Evolutionary conservation across 2,113 vertebrate genomes (phyloP), one percentile per base, ranked within the genome.

Genomic region (Hippocampus abdominalis): DNA sequence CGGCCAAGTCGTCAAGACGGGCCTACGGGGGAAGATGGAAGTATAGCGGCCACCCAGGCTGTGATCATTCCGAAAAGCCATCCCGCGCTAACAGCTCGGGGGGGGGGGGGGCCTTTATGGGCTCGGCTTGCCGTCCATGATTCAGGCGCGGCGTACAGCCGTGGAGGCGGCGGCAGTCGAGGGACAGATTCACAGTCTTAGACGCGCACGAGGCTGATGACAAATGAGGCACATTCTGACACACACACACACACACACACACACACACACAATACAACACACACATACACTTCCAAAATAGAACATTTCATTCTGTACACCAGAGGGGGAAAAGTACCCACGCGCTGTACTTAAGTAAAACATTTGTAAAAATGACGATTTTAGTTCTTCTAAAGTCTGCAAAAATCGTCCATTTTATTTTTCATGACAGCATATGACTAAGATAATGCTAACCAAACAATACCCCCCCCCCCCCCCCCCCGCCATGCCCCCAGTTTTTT

Each of bases 1-100:
- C 56, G 56, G 69, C 74, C 80, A 84, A 80, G 83, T 84, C 84
- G 81, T 54, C 21, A 10, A 81, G 72, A 75, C 79, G 81, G 78
- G 70, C 80, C 68, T 27, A 44, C 42, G 21, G 20, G 39, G 68
- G 76, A 75, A 85, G 82, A 84, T 82, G 81, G 78, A 74, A 81
- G 83, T 29, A 60, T 77, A 80, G 79, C 76, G 70, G 77, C 83
- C 68, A 25, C 40, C 12, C 57, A 29, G 57, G 27, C 80, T 84
- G 86, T 87, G 89, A 90, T 90, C 81, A 89, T 88, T 89, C 76
- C 84, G 77, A 81, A 60, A 68, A 88, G 86, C 87, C 86, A 86
- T 89, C 86, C 77, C 73, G n/a, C 67, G 80, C 82, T 89, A 90
- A 90, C 89, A 84, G 84, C 86, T 84, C 77, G 74, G 84, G 81